phyloP scores from a whole-genome alignment of 1,140 invertebrate species.

The Ooceraea biroi region DNA sequence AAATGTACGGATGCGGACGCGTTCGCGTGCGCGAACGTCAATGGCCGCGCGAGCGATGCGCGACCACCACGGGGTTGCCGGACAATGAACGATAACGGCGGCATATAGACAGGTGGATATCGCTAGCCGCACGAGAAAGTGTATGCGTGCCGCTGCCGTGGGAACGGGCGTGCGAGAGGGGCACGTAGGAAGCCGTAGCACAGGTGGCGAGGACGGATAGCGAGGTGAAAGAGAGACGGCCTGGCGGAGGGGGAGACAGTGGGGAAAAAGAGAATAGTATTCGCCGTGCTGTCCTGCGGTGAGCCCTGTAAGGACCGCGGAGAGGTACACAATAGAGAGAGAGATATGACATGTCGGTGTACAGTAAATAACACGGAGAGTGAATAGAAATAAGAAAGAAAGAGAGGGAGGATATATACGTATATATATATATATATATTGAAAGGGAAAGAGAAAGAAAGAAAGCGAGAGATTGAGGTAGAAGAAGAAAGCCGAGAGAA shows the following conservation, averaged over 20 bases:
- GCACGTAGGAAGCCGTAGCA: constrained; percentile 51
- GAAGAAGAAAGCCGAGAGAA: not conserved
- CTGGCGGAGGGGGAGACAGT: not conserved
- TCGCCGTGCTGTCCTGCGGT: not conserved
- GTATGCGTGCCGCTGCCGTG: constrained; percentile 20
- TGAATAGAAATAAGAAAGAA: no score
- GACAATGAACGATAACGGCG: constrained; percentile 37
- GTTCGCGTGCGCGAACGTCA: not conserved
- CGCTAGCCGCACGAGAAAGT: constrained; percentile 43
- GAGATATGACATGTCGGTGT: not conserved
- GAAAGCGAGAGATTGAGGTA: not conserved
- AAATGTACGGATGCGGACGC: not conserved
- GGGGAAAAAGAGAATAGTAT: not conserved
- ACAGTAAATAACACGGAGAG: constrained; percentile 14
- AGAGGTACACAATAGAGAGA: not conserved
- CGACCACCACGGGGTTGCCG: constrained; percentile 4
- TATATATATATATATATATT: no score
- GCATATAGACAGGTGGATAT: constrained; percentile 38
- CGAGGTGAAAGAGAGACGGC: not conserved
- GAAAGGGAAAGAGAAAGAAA: not conserved
- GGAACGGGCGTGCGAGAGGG: constrained; percentile 41
- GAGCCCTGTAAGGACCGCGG: not conserved
- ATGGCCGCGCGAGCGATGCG: not conserved
- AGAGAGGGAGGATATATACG: not conserved
- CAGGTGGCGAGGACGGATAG: constrained; percentile 55